Percentiles rank a stretch among this genome's conserved stretches.
phyloP scores from a whole-genome alignment of 1,140 invertebrate genomes.

The Chironomus tepperi region DNA sequence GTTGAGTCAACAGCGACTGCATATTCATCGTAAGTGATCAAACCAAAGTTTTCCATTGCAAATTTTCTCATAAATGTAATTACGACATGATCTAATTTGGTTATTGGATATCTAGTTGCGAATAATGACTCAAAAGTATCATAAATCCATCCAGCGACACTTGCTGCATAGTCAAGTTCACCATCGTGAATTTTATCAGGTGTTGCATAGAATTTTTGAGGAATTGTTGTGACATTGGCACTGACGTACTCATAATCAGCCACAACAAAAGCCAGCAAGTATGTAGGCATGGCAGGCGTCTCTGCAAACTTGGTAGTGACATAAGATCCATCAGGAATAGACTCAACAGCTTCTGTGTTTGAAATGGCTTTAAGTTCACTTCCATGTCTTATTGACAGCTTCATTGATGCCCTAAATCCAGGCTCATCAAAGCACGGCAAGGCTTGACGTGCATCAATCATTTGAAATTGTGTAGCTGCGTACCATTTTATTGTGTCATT shows the following conservation, averaged over 20 bases:
- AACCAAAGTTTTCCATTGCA: slow-evolving; percentile 93
- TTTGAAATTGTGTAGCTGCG: too few species aligned
- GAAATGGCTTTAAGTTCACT: neutral
- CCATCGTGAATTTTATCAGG: neutral
- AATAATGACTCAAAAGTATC: slow-evolving; percentile 75
- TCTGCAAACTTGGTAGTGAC: neutral
- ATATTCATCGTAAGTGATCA: slow-evolving; percentile 64
- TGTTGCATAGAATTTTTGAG: neutral
- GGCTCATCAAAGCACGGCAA: slow-evolving; percentile 72
- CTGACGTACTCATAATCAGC: slow-evolving; percentile 49
- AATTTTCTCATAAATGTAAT: slow-evolving; percentile 85
- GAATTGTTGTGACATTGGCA: neutral
- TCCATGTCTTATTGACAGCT: neutral
- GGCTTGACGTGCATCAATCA: too few species aligned
- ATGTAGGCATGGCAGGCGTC: slow-evolving; percentile 62
- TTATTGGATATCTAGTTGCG: slow-evolving; percentile 61
- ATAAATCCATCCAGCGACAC: slow-evolving; percentile 60
- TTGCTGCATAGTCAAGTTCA: slow-evolving; percentile 37
- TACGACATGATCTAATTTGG: slow-evolving; percentile 79
- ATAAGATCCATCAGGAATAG: neutral
- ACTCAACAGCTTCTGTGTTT: neutral
- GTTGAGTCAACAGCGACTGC: too few species aligned
- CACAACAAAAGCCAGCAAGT: slow-evolving; percentile 58
- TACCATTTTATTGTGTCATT: too few species aligned
- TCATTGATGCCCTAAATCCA: slow-evolving; percentile 47